These are phyloP conservation scores for Lanius ludovicianus DNA, from an alignment of 2,113 vertebrate species.

Conservation along the genomic window DNA sequence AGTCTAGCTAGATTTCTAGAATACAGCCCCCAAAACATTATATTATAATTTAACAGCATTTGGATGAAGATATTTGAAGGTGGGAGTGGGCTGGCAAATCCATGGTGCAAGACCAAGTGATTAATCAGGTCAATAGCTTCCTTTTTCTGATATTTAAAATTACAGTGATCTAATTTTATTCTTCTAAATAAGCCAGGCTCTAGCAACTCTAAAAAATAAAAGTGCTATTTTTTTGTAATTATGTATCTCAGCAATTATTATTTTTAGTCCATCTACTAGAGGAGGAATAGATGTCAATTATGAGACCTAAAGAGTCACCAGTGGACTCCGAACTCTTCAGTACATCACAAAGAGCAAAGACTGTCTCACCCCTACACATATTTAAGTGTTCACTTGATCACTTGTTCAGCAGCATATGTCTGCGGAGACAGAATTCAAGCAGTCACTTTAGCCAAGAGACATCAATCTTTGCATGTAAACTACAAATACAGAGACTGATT, in stretches of 20 bases:
- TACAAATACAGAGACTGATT: neutral
- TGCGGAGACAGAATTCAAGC: neutral
- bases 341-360: neutral
- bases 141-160: neutral
- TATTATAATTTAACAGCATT: neutral
- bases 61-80: neutral
- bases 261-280: neutral
- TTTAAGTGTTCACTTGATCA: constrained; percentile 35
- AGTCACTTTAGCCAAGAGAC: constrained; percentile 9
- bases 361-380: neutral
- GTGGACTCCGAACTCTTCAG: constrained; percentile 2
- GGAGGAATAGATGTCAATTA: neutral
- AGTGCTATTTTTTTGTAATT: neutral
- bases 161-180: neutral
- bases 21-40: neutral
- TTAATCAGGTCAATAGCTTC: neutral
- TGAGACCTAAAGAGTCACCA: neutral
- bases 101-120: neutral
- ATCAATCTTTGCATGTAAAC: neutral
- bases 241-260: neutral
- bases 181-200: neutral
- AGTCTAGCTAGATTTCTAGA: neutral
- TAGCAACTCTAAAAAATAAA: neutral
- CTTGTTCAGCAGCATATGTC: neutral
- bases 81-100: neutral